These are phyloP conservation scores for Cheilosia soror DNA, from an alignment of 2,888 invertebrate species.

Conservation along the genomic window DNA sequence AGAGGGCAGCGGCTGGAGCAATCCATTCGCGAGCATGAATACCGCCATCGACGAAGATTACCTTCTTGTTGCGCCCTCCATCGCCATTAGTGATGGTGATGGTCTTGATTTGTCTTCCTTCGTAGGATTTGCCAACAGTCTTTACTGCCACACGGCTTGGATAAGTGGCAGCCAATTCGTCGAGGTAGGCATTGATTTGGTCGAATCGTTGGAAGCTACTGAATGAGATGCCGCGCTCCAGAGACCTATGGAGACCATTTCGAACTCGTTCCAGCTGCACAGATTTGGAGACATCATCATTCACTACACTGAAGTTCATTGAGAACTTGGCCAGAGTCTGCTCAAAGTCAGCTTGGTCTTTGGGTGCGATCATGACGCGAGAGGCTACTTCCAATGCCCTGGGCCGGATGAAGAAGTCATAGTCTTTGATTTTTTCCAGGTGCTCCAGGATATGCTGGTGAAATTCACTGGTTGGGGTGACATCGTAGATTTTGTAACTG, in stretches of 20 bases:
- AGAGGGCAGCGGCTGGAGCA: conserved; percentile 86
- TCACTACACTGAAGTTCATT: conserved; percentile 77
- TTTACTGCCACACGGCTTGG: conserved; percentile 85
- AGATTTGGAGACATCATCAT: conserved; percentile 78
- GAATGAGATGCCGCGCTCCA: conserved; percentile 76
- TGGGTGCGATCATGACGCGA: conserved; percentile 81
- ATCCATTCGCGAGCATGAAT: conserved; percentile 90
- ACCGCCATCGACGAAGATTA: conserved; percentile 85
- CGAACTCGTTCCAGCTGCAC: conserved; percentile 76
- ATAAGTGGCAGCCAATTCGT: conserved; percentile 84
- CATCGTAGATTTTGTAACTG: conserved; percentile 82
- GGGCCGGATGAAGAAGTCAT: conserved; percentile 81
- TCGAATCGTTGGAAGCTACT: conserved; percentile 78
- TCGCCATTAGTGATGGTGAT: conserved; percentile 86
- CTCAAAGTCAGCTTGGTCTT: conserved; percentile 79
- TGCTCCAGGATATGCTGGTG: conserved; percentile 79
- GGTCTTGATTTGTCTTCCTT: conserved; percentile 86
- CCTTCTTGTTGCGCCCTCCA: conserved; percentile 82
- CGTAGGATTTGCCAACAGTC: conserved; percentile 86
- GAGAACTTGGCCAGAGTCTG: conserved; percentile 74
- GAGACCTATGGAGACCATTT: conserved; percentile 66
- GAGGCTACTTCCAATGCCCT: conserved; percentile 77
- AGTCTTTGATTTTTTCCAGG: conserved; percentile 77
- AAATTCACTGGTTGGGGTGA: conserved; percentile 77
- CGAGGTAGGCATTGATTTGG: conserved; percentile 85